phyloP scores from a whole-genome alignment of 2,113 vertebrate genomes.

The Lontra canadensis region DNA sequence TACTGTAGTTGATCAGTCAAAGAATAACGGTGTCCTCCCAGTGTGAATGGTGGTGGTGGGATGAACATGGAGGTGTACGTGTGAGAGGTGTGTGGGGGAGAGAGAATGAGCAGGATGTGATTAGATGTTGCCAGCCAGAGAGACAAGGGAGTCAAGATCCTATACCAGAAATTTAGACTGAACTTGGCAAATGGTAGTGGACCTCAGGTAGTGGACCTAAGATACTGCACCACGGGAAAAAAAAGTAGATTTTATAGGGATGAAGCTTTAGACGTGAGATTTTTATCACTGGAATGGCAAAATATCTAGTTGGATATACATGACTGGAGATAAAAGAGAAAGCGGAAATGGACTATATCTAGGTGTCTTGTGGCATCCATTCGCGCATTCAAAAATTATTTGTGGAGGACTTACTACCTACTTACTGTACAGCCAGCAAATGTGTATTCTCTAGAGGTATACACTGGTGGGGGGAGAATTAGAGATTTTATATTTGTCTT shows the following conservation, averaged over 20 bases:
- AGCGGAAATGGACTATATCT: neutral
- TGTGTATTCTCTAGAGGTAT: neutral
- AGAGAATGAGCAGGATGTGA: neutral
- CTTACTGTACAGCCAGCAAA: neutral
- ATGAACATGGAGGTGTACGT: neutral
- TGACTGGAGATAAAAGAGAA: neutral
- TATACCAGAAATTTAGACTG: neutral
- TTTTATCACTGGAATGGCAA: neutral
- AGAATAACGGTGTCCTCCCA: neutral
- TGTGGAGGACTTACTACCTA: neutral
- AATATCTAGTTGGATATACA: neutral
- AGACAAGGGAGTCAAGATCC: neutral
- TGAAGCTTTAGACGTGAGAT: neutral
- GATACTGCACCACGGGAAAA: neutral
- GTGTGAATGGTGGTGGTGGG: too few relatives aligned
- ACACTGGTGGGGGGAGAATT: neutral
- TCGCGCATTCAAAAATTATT: neutral
- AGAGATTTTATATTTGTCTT: neutral
- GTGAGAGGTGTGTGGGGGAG: fast-evolving
- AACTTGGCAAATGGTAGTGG: neutral
- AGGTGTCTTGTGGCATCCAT: neutral
- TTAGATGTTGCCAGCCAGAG: neutral
- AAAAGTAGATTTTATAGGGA: neutral
- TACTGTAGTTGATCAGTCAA: neutral
- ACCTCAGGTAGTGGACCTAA: neutral